These are phyloP conservation scores for Gymnothorax reevesii DNA, from an alignment of 2,797 vertebrate genomes.

Conservation along the genomic window DNA sequence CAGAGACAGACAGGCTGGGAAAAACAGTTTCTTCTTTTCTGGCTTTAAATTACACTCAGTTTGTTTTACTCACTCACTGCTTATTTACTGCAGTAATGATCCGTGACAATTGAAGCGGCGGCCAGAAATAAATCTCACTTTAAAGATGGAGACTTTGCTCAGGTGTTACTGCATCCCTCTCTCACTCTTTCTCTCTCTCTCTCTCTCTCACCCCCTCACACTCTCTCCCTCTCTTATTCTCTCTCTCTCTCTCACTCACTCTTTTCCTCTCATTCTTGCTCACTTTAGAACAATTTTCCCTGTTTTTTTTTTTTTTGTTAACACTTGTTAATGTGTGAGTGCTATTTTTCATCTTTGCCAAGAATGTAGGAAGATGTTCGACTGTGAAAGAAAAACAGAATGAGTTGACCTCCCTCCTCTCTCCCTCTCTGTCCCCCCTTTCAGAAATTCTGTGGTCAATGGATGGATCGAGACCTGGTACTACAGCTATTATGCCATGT, in stretches of 20 bases:
- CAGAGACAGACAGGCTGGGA: not conserved
- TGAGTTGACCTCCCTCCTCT: not conserved
- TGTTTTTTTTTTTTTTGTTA: too few relatives aligned
- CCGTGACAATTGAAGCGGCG: slow-evolving; percentile 2
- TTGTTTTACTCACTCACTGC: not conserved
- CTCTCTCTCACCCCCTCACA: not conserved
- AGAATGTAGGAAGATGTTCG: too few relatives aligned
- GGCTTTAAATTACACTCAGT: not conserved
- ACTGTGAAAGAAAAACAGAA: too few relatives aligned
- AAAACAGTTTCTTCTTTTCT: slow-evolving; percentile 5
- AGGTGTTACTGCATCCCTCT: not conserved
- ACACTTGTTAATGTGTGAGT: too few relatives aligned
- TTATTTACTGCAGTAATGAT: slow-evolving; percentile 14
- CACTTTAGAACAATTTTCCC: too few relatives aligned
- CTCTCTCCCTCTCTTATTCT: not conserved
- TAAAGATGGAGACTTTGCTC: not conserved
- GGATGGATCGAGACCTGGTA: not conserved
- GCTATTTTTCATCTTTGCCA: too few relatives aligned
- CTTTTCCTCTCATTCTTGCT: not conserved
- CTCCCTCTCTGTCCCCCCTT: not conserved
- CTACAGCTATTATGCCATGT: not conserved
- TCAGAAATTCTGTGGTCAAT: too few relatives aligned
- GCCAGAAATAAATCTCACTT: slow-evolving; percentile 6
- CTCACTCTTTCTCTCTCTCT: not conserved
- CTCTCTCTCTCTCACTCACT: not conserved